A percentile compares a stretch with the other conserved stretches of the same genome.
Conservation (phyloP, 2,888 invertebrate species). For the Buathra laborator region DNA sequence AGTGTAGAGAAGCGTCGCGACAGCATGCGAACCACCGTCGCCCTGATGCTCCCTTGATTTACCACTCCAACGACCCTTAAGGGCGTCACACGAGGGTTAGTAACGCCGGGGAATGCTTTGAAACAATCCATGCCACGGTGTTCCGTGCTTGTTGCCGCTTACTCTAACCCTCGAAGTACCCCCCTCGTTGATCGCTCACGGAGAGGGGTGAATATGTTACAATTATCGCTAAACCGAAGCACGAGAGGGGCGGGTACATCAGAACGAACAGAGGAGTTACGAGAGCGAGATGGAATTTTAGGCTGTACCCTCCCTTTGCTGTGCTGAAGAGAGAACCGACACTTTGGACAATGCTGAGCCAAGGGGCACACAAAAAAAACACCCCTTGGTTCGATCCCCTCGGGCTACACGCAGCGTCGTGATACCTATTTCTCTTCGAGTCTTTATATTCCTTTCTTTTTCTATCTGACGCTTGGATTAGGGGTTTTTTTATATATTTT, state of each 20-base stretch:
- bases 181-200: conserved; percentile 58
- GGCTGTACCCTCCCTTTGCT: not conserved
- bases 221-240: conserved; percentile 83
- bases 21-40: conserved; percentile 55
- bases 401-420: conserved; percentile 57
- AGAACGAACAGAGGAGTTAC: conserved; percentile 52
- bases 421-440: conserved; percentile 47
- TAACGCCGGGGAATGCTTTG: conserved; percentile 37
- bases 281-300: conserved; percentile 49
- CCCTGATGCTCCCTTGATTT: conserved; percentile 72
- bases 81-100: conserved; percentile 69
- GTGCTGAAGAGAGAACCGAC: conserved; percentile 70
- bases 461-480: not conserved
- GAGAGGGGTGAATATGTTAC: conserved; percentile 83
- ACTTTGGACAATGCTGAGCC: conserved; percentile 78
- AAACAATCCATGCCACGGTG: conserved; percentile 25
- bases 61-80: conserved; percentile 75
- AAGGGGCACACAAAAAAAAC: conserved; percentile 60
- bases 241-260: conserved; percentile 47
- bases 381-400: conserved; percentile 61
- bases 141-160: conserved; percentile 35
- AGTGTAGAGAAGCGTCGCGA: conserved; percentile 38
- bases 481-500: not conserved
- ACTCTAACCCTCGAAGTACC: conserved; percentile 53
- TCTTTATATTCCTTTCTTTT: conserved; percentile 17